phyloP scores from a whole-genome alignment of 1,140 invertebrate genomes.

The Riptortus pedestris region DNA sequence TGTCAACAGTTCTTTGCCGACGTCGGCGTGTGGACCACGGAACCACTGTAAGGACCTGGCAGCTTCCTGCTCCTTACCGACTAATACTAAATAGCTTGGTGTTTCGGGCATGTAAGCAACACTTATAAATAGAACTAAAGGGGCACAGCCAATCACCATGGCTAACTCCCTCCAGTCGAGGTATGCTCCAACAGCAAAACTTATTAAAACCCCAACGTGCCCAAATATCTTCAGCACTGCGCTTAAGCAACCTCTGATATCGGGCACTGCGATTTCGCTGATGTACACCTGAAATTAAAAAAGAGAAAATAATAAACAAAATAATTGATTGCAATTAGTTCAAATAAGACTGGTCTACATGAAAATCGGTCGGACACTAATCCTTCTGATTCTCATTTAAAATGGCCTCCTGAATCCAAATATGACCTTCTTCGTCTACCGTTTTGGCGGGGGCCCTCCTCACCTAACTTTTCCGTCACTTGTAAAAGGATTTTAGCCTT shows the following conservation, averaged over 20 bases:
- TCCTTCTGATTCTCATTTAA: too few relatives aligned
- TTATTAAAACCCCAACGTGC: slow-evolving; percentile 72
- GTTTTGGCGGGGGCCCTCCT: too few relatives aligned
- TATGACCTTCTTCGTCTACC: too few relatives aligned
- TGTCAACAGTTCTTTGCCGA: slow-evolving; percentile 54
- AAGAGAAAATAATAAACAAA: too few relatives aligned
- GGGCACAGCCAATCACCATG: slow-evolving; percentile 59
- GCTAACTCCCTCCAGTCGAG: slow-evolving; percentile 72
- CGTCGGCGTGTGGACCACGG: slow-evolving; percentile 58
- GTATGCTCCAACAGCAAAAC: slow-evolving; percentile 68
- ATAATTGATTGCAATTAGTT: too few relatives aligned
- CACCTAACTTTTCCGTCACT: too few relatives aligned
- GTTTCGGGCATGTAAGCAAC: slow-evolving; percentile 70
- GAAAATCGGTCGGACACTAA: too few relatives aligned
- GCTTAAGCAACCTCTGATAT: slow-evolving; percentile 71
- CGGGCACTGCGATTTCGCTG: slow-evolving; percentile 77
- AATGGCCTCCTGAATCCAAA: too few relatives aligned
- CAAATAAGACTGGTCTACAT: too few relatives aligned
- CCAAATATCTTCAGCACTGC: slow-evolving; percentile 72
- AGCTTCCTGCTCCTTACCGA: slow-evolving; percentile 66
- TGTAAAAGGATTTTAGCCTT: too few relatives aligned
- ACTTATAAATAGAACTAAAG: slow-evolving; percentile 51
- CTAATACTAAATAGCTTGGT: slow-evolving; percentile 63
- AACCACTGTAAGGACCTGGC: slow-evolving; percentile 63
- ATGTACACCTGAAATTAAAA: slow-evolving; percentile 59